Base-by-base conservation (phyloP, 2,113 vertebrate genomes). In the Tupaia tana region DNA sequence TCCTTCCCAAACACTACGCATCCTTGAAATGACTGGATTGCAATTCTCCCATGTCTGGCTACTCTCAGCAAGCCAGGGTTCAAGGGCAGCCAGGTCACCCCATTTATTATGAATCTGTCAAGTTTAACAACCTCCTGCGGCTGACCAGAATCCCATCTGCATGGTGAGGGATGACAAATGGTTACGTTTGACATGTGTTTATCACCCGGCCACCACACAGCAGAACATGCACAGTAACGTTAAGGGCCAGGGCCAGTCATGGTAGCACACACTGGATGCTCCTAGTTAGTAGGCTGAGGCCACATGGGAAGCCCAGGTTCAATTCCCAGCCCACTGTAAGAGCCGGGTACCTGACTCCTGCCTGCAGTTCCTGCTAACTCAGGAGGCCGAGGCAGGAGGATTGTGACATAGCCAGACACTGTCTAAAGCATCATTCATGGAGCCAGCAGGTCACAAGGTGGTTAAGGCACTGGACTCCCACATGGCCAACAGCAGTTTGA, bases 51-150 rank as follows among this genome's bases (percentile, higher is more conserved):
- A 6, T 64, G 29, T 63, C 1, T 14, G 34, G 16, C 59, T 22
- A 7, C 7, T 43, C 75, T 43, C 22, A 20, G 20, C 16, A 77
- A 73, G 59, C 52, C 83, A 64, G 90, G 86, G 71, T 84, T 93
- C 89, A 91, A 92, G 89, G 84, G 81, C 81, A 67, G 34, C 61
- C 22, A 20, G 80, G 29, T 71, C 63, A 25, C 6, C 27, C 4
- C n/a, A 85, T 89, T 58, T 75, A 66, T 18, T 70, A 78, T 64
- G 56, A 86, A 83, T 71, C 59, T 67, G 64, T 97, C 82, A 58
- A 34, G 87, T 18, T 75, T 63, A 84, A 95, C 77, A 61, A 52
- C 83, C 86, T 93, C 85, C 92, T 56, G 43, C 79, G 9, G 3
- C 52, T 6, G 63, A 16, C 61, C 59, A 78, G 34, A 69, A n/a